Percentiles rank a stretch among this genome's conserved stretches.
These are phyloP conservation scores for Rhea pennata DNA, from an alignment of 2,113 vertebrate genomes.

Conservation along the genomic window DNA sequence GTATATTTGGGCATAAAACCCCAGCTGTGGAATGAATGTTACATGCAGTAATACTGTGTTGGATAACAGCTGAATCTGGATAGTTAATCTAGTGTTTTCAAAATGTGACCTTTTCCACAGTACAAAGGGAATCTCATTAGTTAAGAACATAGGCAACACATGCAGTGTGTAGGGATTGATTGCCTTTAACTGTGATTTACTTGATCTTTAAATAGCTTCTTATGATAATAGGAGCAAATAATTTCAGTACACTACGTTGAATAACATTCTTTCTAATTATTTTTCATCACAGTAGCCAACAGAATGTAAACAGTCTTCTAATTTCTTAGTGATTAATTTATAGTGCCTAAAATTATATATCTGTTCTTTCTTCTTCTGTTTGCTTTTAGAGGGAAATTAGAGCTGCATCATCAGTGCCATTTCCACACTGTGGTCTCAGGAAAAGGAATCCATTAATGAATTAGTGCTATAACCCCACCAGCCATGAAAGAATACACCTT, in stretches of 20 bases:
- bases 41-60: neutral
- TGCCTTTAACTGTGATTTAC: neutral
- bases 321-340: neutral
- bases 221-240: neutral
- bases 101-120: neutral
- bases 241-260: neutral
- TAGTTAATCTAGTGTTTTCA: neutral
- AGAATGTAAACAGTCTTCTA: neutral
- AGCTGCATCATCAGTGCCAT: conserved; percentile 58
- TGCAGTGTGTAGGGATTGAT: neutral
- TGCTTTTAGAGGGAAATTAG: conserved; percentile 45
- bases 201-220: neutral
- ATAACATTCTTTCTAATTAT: neutral
- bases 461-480: neutral
- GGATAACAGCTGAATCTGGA: neutral
- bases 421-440: conserved; percentile 47
- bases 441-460: neutral
- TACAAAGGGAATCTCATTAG: neutral
- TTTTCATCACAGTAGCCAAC: neutral
- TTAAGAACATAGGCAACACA: neutral
- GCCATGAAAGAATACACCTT: neutral
- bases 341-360: neutral
- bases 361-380: neutral
- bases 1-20: neutral
- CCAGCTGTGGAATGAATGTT: neutral